These are phyloP conservation scores for Enhydra lutris DNA, from an alignment of 2,113 vertebrate genomes.

Conservation along the genomic window DNA sequence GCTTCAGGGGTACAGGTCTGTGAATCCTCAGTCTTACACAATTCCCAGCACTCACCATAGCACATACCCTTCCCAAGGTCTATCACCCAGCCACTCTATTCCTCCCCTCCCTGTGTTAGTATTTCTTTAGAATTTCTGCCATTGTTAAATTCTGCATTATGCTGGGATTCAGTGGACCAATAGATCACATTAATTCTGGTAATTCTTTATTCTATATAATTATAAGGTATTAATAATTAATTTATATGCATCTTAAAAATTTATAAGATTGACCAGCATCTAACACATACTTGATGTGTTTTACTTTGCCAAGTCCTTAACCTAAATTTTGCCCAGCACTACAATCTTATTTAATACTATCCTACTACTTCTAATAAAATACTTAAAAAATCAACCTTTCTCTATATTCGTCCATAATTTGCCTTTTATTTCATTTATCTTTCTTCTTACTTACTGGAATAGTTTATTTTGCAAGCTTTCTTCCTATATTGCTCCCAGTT, in stretches of 20 bases:
- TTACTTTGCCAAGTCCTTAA: not conserved
- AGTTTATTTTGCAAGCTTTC: slow-evolving; percentile 30
- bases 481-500: not conserved
- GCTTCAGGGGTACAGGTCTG: too few relatives aligned
- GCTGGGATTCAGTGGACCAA: not conserved
- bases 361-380: slow-evolving; percentile 43
- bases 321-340: not conserved
- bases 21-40: too few relatives aligned
- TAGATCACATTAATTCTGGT: slow-evolving; percentile 24
- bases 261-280: not conserved
- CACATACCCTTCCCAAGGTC: too few relatives aligned
- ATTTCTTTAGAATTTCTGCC: slow-evolving; percentile 34
- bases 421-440: slow-evolving; percentile 3
- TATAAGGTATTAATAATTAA: not conserved
- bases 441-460: slow-evolving; percentile 33
- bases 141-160: not conserved
- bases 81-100: too few relatives aligned
- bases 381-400: slow-evolving; percentile 41
- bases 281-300: not conserved
- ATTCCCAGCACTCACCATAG: too few relatives aligned
- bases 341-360: slow-evolving; percentile 8
- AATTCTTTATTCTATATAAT: not conserved
- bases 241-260: not conserved
- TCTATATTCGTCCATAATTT: not conserved
- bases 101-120: not conserved